Conservation (phyloP, 1,140 invertebrate genomes). For the Brachionus rubens region DNA sequence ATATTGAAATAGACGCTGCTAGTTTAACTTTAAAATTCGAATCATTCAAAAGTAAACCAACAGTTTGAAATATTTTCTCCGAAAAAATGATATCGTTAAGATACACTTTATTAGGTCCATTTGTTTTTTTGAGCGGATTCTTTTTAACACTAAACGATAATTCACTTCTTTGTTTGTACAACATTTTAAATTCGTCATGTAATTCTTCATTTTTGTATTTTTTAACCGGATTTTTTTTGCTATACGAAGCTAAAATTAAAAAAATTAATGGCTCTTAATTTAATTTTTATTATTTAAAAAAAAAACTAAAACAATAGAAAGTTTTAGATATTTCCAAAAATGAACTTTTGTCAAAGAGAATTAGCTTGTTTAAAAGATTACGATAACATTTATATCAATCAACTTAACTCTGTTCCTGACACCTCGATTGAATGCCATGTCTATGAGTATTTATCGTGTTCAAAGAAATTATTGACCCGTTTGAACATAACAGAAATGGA, state of each 20-base stretch:
- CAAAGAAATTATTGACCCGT: too few species aligned
- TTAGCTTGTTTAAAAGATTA: too few species aligned
- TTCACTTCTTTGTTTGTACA: conserved; percentile 39
- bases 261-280: too few species aligned
- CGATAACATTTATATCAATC: too few species aligned
- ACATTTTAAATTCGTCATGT: neutral
- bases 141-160: conserved; percentile 15
- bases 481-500: too few species aligned
- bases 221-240: conserved; percentile 1
- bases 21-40: conserved; percentile 24
- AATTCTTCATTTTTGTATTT: conserved; percentile 9
- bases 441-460: too few species aligned
- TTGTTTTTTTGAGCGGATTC: neutral
- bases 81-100: conserved; percentile 22
- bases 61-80: conserved; percentile 14
- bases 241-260: neutral
- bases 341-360: too few species aligned
- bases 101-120: neutral
- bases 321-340: too few species aligned
- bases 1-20: neutral
- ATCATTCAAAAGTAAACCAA: conserved; percentile 1
- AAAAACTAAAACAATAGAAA: too few species aligned
- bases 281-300: too few species aligned
- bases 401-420: too few species aligned
- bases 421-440: too few species aligned